phyloP scores from a whole-genome alignment of 2,797 vertebrate species.

The Jordanella pulchra region DNA sequence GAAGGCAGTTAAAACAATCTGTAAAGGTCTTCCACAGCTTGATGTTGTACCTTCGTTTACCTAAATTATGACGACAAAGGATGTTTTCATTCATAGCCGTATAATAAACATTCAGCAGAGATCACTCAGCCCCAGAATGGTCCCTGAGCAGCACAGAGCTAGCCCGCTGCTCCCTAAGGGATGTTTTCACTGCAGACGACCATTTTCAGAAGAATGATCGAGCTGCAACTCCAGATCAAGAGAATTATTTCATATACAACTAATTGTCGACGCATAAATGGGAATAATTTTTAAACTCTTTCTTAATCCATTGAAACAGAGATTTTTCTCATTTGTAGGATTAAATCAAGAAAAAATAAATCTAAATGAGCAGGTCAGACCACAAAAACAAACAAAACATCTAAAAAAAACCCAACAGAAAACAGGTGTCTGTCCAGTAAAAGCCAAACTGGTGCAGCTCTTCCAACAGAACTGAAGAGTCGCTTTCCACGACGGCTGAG shows the following conservation, averaged over 20 bases:
- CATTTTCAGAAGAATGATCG: too few species aligned
- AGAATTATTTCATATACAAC: too few species aligned
- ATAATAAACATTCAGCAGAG: background rate
- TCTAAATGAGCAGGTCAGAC: background rate
- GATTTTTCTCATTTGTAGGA: background rate
- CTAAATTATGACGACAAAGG: slow-evolving; percentile 68
- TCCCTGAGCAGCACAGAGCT: too few species aligned
- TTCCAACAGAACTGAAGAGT: too few species aligned
- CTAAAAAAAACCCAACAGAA: too few species aligned
- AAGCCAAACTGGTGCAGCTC: background rate
- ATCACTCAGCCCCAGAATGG: too few species aligned
- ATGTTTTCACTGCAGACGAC: too few species aligned
- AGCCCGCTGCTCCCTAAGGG: too few species aligned
- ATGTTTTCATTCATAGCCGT: background rate
- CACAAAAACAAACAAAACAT: too few species aligned
- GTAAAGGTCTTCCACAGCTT: slow-evolving; percentile 99
- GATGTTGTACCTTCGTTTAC: slow-evolving; percentile 98
- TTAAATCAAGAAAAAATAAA: background rate
- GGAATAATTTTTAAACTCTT: background rate
- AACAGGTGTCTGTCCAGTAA: background rate
- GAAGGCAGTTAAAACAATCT: slow-evolving; percentile 98
- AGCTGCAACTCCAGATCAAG: too few species aligned
- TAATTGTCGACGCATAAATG: too few species aligned
- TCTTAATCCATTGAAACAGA: background rate
- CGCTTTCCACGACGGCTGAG: too few species aligned